Evolutionary conservation across 30 jellyfish, hydroid and myxozoan species (phyloP).

Genomic region (Aurelia aurita): DNA sequence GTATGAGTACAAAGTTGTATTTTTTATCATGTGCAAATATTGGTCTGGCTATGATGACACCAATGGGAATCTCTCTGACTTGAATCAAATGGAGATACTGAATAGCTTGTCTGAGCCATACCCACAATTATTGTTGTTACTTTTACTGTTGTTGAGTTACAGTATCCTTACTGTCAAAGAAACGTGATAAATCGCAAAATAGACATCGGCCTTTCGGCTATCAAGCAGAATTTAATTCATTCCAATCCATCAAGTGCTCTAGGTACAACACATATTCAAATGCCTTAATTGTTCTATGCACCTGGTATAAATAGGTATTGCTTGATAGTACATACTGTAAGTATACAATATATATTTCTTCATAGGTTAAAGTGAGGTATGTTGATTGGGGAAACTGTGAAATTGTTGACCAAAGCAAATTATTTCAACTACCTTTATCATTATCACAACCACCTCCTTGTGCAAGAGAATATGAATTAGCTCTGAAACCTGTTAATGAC

Average conservation of each 20-base stretch:
- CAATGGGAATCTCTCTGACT: constrained; percentile 36
- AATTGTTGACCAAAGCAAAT: constrained; percentile 34
- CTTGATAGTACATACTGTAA: too few relatives aligned
- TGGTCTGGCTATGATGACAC: constrained; percentile 21
- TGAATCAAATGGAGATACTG: background rate
- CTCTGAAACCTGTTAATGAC: constrained; percentile 14
- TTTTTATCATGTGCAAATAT: background rate
- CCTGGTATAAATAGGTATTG: background rate
- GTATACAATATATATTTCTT: background rate
- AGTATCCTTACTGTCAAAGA: too few relatives aligned
- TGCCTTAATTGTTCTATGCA: too few relatives aligned
- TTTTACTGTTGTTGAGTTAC: too few relatives aligned
- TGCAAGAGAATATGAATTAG: constrained; percentile 46
- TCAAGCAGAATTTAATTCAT: too few relatives aligned
- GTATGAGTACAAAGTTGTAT: background rate
- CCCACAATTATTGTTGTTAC: too few relatives aligned
- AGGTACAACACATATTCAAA: too few relatives aligned
- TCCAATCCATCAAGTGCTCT: too few relatives aligned
- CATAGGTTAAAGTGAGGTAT: constrained; percentile 62
- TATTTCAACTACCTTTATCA: constrained; percentile 52
- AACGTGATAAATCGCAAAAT: too few relatives aligned
- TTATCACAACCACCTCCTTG: constrained; percentile 46
- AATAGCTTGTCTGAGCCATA: background rate
- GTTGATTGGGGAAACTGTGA: constrained; percentile 78
- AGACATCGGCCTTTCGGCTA: too few relatives aligned